Evolutionary conservation across 1,140 invertebrate species (phyloP), one percentile per base, ranked within the genome.

Genomic region (Pygmarrhopalites habei): DNA sequence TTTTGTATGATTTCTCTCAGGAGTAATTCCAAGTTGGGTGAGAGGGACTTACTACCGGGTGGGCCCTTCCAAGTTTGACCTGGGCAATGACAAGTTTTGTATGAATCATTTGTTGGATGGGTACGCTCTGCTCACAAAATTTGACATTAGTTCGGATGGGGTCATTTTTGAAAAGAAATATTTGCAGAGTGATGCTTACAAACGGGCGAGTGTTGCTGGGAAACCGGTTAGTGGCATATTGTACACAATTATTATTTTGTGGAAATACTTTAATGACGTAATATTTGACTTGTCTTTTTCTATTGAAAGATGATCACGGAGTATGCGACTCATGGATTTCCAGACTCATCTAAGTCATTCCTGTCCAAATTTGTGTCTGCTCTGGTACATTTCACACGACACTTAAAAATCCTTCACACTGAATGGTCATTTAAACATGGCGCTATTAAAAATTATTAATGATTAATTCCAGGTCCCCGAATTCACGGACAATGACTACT

Each of bases 301-400:
- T n/a, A n/a, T n/a, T n/a, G n/a, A n/a, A n/a, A n/a, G n/a, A n/a
- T 78, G 1, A 51, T 72, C 56, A 77, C 75, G 14, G 78, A 79
- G 70, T 78, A 77, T 62, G 78, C 75, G 1, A 79, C 77, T 0
- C 73, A 69, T 56, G 70, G 73, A 0, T 74, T 72, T 60, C 63
- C 75, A 7, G 78, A 79, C 61, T 74, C 76, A 10, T 72, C 72
- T 59, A 78, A 78, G 66, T 73, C 71, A 51, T 70, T 79, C n/a
- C 73, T 79, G 53, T 72, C 73, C 1, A 73, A 73, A 65, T 65
- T 74, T 39, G 29, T 67, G 5, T 51, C 44, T n/a, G 57, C 56
- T 14, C 5, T 58, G 5, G 55, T 58, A 25, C 4, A 32, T 58
- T n/a, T 49, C 21, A n/a, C 19, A 14, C 7, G 21, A 49, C 10